phyloP scores from a whole-genome alignment of 2,113 vertebrate genomes.

The Cisticola juncidis region DNA sequence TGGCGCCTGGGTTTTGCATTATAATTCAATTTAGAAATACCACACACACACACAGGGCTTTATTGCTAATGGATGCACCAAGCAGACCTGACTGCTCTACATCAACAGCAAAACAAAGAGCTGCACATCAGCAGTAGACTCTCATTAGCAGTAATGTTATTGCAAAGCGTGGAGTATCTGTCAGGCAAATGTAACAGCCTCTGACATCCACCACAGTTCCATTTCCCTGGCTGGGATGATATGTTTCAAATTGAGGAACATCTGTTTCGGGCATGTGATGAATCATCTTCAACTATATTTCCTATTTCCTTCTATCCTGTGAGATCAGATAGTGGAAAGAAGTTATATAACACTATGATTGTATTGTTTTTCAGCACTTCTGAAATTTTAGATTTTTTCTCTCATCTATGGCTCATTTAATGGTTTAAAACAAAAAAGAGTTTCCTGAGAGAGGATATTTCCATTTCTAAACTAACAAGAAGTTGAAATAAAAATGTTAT shows the following conservation, averaged over 20 bases:
- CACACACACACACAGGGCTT: neutral
- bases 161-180: neutral
- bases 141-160: slow-evolving; percentile 60
- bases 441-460: neutral
- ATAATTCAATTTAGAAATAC: slow-evolving; percentile 26
- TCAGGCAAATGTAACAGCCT: slow-evolving; percentile 40
- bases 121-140: slow-evolving; percentile 17
- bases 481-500: neutral
- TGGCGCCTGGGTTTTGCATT: slow-evolving; percentile 20
- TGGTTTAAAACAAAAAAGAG: neutral
- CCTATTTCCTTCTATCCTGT: slow-evolving; percentile 2
- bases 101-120: slow-evolving; percentile 39
- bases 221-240: slow-evolving; percentile 8
- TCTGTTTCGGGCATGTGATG: neutral
- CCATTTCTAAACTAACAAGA: neutral
- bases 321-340: slow-evolving; percentile 18
- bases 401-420: neutral
- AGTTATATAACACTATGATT: neutral
- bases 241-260: slow-evolving; percentile 30
- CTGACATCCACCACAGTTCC: slow-evolving; percentile 22
- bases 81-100: slow-evolving; percentile 35
- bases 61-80: slow-evolving; percentile 32
- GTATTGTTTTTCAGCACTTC: neutral
- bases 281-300: slow-evolving; percentile 42
- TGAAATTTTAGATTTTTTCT: neutral